Conservation (phyloP, 2,797 vertebrate species). For the Poeciliopsis gracilis region DNA sequence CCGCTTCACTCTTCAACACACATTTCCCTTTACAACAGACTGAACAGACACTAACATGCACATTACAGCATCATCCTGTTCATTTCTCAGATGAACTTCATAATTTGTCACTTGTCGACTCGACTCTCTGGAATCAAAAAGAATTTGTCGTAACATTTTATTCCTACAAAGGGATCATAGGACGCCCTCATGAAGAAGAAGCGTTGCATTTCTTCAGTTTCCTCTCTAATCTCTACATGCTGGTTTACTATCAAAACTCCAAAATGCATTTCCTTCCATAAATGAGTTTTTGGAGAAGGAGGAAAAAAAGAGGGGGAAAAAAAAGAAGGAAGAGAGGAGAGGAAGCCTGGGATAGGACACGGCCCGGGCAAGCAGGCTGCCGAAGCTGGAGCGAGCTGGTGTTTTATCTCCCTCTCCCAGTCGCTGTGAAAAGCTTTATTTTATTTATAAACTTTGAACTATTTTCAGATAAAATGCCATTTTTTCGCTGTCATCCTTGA, state of each 20-base stretch:
- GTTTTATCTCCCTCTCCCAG: slow-evolving; percentile 91
- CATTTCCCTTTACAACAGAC: not conserved
- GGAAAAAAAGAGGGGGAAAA: not conserved
- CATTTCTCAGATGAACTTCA: not conserved
- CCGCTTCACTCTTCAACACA: not conserved
- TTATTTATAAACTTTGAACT: slow-evolving; percentile 95
- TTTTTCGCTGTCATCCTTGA: slow-evolving; percentile 89
- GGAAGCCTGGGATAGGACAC: slow-evolving; percentile 64
- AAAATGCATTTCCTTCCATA: slow-evolving; percentile 69
- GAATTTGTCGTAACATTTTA: slow-evolving; percentile 14
- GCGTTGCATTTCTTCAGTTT: slow-evolving; percentile 60
- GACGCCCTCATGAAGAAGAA: slow-evolving; percentile 25
- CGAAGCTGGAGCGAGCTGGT: slow-evolving; percentile 74
- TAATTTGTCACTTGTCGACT: slow-evolving; percentile 20
- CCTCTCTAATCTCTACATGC: slow-evolving; percentile 71
- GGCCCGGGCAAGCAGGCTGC: slow-evolving; percentile 67
- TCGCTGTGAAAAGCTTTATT: slow-evolving; percentile 87
- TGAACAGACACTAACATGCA: not conserved
- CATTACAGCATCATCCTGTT: not conserved
- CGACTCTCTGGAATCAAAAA: slow-evolving; percentile 21
- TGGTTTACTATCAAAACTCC: slow-evolving; percentile 75
- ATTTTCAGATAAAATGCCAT: slow-evolving; percentile 91
- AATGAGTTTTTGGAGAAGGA: slow-evolving; percentile 51
- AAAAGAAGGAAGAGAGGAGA: slow-evolving; percentile 31
- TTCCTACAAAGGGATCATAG: slow-evolving; percentile 42